phyloP scores from a whole-genome alignment of 2,797 vertebrate species.

The Sternarchorhynchus goeldii region DNA sequence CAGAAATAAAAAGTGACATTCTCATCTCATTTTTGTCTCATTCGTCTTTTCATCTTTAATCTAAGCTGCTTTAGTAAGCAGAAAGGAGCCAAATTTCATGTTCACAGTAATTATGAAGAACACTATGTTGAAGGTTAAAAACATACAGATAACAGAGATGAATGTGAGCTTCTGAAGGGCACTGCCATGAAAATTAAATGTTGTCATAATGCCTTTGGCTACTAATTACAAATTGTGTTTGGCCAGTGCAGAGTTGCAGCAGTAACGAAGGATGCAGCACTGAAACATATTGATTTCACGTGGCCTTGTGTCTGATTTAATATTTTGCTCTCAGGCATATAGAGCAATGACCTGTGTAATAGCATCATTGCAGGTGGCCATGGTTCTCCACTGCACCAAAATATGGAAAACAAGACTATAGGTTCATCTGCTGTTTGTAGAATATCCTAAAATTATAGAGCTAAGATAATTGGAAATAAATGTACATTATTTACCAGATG shows the following conservation, averaged over 20 bases:
- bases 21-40: constrained; percentile 3
- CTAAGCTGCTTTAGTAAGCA: neutral
- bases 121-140: constrained; percentile 16
- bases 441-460: neutral
- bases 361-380: constrained; percentile 39
- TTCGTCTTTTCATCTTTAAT: neutral
- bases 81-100: neutral
- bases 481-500: neutral
- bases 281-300: constrained; percentile 65
- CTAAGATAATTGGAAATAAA: constrained; percentile 23
- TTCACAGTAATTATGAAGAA: constrained; percentile 18
- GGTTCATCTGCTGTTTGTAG: constrained; percentile 24
- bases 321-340: constrained; percentile 59
- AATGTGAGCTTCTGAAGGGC: constrained; percentile 35
- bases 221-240: constrained; percentile 47
- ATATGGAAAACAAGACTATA: constrained; percentile 29
- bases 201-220: constrained; percentile 47
- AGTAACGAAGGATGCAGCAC: constrained; percentile 47
- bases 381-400: constrained; percentile 41
- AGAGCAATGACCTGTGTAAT: constrained; percentile 65
- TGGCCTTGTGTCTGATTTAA: constrained; percentile 64
- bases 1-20: constrained; percentile 12
- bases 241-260: constrained; percentile 38
- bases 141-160: constrained; percentile 34
- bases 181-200: constrained; percentile 47